Base-by-base conservation (phyloP, 2,113 vertebrate genomes). In the Python bivittatus region DNA sequence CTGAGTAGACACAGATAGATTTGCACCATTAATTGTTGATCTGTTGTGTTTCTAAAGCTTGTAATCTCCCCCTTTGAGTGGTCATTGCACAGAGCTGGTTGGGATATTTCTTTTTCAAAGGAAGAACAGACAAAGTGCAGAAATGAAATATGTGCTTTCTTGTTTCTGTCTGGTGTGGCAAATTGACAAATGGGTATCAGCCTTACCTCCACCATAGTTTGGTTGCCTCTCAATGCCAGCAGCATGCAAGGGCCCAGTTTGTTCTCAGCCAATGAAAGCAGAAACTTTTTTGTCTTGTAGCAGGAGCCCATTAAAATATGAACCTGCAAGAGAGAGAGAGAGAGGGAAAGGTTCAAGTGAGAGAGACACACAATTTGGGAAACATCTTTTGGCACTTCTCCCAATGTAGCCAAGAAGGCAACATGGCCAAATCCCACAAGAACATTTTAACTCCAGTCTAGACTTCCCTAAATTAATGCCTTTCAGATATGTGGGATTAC, bases 221-320 rank as follows among this genome's bases (percentile, higher is more conserved):
- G 99, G 98, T 99, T 99, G 15, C 99, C 99, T 85, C 99, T 97
- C 95, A 99, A 97, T 22, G 99, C 99, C 96, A 99, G 98, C 25
- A 99, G 98, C 99, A 99, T 99, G 96, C 99, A 99, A 86, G 99
- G 99, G 6, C 99, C 99, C 94, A 99, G 95, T 96, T 99, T 99
- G 97, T 99, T 99, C 94, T 99, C 99, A 15, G 99, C 99, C 98
- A 99, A 97, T 2, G 99, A 99, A 48, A 99, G 98, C 61, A 99
- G 98, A 97, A 99, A 99, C 94, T 99, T 99, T 98, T 99, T 99
- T 64, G 99, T 99, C 97, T 99, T 99, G 92, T 99, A 99, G 97
- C 99, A 99, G 94, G 99, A 99, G 90, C 99, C 99, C 99, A 99
- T 99, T 94, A 99, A 97, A 97, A 99, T 99, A 96, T 99, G 99